These are phyloP conservation scores for Oncorhynchus masou DNA, from an alignment of 2,113 vertebrate species.

Conservation along the genomic window DNA sequence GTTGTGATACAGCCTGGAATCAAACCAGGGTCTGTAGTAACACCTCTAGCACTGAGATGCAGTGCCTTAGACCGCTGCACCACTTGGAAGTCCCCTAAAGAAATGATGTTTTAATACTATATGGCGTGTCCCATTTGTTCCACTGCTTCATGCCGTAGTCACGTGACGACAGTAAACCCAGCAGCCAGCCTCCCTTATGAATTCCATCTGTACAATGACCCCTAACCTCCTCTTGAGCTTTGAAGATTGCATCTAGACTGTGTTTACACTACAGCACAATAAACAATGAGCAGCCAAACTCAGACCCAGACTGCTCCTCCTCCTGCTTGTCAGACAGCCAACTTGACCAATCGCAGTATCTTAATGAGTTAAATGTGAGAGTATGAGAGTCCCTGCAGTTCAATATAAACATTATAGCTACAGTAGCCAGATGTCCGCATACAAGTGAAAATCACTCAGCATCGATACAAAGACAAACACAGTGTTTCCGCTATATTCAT, in stretches of 20 bases:
- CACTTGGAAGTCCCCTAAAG: too few relatives aligned
- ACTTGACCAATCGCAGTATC: not conserved
- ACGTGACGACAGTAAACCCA: not conserved
- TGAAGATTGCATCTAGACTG: constrained; percentile 6
- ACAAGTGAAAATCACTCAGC: not conserved
- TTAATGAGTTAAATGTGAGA: constrained; percentile 11
- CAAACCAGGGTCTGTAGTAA: too few relatives aligned
- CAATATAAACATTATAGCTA: not conserved
- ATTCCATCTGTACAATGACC: not conserved
- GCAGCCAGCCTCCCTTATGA: not conserved
- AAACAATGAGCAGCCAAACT: constrained; percentile 30
- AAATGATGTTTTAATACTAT: too few relatives aligned
- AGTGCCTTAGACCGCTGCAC: too few relatives aligned
- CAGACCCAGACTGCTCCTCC: constrained; percentile 1
- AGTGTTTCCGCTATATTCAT: too few relatives aligned
- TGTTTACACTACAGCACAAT: constrained; percentile 30
- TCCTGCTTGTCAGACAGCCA: constrained; percentile 2
- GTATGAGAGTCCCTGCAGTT: not conserved
- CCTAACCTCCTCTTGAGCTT: not conserved
- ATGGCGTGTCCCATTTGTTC: too few relatives aligned
- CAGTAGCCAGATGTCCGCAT: not conserved
- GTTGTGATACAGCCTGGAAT: too few relatives aligned
- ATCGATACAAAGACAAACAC: too few relatives aligned
- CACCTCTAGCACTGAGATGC: too few relatives aligned
- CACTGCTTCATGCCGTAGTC: not conserved